These are phyloP conservation scores for Pangasius larnaudii DNA, from an alignment of 2,797 vertebrate species.

Conservation along the genomic window DNA sequence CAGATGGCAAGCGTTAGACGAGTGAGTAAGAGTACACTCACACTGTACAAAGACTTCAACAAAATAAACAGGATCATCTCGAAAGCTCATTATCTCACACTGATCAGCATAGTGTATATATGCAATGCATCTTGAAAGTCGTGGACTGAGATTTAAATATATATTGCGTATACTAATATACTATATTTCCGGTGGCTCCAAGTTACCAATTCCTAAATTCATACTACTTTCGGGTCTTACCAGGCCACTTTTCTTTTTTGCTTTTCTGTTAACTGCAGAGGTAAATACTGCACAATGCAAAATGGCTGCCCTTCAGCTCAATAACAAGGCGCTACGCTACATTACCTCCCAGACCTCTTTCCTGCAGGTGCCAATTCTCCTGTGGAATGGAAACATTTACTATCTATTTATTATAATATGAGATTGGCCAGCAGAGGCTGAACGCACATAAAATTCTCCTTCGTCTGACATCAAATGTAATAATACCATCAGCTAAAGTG, in stretches of 20 bases:
- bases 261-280: constrained; percentile 53
- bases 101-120: neutral
- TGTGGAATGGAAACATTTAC: constrained; percentile 73
- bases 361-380: constrained; percentile 68
- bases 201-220: neutral
- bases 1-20: constrained; percentile 70
- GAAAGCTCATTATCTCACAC: constrained; percentile 51
- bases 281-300: constrained; percentile 75
- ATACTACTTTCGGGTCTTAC: constrained; percentile 4
- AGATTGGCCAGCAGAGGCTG: constrained; percentile 62
- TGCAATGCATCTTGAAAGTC: neutral
- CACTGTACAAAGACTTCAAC: constrained; percentile 50
- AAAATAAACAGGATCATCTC: constrained; percentile 65
- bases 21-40: constrained; percentile 59
- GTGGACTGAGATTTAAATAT: neutral
- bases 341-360: constrained; percentile 76
- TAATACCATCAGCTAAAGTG: constrained; percentile 1
- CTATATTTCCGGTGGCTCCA: neutral
- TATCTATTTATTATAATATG: constrained; percentile 77
- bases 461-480: constrained; percentile 34
- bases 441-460: constrained; percentile 46
- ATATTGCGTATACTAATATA: neutral
- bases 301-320: constrained; percentile 75
- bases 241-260: constrained; percentile 47
- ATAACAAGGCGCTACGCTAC: constrained; percentile 78